phyloP scores from a whole-genome alignment of 1,140 invertebrate genomes.

The Holcopasites calliopsidis region DNA sequence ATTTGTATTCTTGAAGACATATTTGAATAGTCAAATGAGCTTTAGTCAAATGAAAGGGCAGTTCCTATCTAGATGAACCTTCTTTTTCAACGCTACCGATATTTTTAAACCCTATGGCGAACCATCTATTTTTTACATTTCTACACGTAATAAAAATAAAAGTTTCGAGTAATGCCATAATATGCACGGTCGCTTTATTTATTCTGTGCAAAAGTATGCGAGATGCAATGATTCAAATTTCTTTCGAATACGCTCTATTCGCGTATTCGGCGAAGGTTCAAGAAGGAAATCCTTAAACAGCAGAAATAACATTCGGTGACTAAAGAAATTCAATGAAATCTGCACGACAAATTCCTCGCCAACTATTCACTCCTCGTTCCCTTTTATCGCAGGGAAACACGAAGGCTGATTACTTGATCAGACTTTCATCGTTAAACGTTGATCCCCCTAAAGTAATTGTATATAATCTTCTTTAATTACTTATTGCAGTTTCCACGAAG shows the following conservation, averaged over 20 bases:
- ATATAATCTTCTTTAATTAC: too few species aligned
- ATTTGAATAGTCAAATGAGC: too few species aligned
- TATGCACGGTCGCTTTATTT: too few species aligned
- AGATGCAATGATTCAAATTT: not conserved
- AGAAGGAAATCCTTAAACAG: constrained; percentile 5
- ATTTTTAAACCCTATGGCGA: too few species aligned
- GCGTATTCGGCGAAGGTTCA: not conserved
- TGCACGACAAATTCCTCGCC: not conserved
- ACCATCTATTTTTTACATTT: too few species aligned
- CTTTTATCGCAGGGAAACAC: not conserved
- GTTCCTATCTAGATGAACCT: too few species aligned
- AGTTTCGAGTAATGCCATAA: too few species aligned
- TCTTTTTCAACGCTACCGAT: too few species aligned
- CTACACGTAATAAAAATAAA: too few species aligned
- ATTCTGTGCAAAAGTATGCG: not conserved
- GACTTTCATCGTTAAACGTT: constrained; percentile 11
- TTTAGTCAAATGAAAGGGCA: too few species aligned
- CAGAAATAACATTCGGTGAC: not conserved
- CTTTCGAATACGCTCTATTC: not conserved
- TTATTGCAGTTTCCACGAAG: constrained; percentile 34
- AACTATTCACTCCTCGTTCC: constrained; percentile 13
- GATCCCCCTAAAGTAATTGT: not conserved
- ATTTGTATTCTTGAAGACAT: too few species aligned
- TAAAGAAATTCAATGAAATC: constrained; percentile 11
- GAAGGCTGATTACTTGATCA: constrained; percentile 12